phyloP scores from a whole-genome alignment of 2,113 vertebrate species.

The Percina caprodes region DNA sequence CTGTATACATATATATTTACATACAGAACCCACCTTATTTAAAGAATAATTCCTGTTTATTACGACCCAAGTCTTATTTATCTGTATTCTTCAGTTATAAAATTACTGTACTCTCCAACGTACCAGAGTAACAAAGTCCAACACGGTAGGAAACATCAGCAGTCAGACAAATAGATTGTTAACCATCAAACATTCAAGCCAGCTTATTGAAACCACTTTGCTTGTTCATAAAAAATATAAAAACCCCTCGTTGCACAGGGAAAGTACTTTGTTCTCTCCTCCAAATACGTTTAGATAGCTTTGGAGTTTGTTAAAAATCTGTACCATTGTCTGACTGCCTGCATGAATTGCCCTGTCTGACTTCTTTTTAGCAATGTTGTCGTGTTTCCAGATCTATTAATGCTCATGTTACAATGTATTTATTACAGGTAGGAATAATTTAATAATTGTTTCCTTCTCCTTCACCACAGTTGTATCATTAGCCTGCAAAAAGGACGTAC shows the following conservation, averaged over 20 bases:
- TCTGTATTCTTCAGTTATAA: neutral
- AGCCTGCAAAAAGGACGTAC: neutral
- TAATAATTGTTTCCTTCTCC: neutral
- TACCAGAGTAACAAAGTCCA: neutral
- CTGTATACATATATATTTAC: neutral
- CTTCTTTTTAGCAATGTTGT: neutral
- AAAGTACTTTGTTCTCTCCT: neutral
- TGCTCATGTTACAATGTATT: neutral
- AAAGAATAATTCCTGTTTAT: neutral
- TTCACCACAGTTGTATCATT: constrained; percentile 4
- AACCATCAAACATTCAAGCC: neutral
- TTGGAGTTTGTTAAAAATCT: neutral
- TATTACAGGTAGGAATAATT: neutral
- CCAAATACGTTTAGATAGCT: neutral
- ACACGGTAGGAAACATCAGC: neutral
- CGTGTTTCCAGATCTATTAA: too few relatives aligned
- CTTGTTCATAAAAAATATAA: neutral
- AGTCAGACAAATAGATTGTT: neutral
- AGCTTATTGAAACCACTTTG: too few relatives aligned
- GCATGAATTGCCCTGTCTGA: neutral
- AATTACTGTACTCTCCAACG: neutral
- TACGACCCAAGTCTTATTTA: neutral
- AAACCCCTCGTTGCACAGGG: neutral
- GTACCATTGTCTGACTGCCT: neutral
- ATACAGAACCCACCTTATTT: neutral